Conservation (phyloP, 1,140 invertebrate species). For the Bombus picipes region DNA sequence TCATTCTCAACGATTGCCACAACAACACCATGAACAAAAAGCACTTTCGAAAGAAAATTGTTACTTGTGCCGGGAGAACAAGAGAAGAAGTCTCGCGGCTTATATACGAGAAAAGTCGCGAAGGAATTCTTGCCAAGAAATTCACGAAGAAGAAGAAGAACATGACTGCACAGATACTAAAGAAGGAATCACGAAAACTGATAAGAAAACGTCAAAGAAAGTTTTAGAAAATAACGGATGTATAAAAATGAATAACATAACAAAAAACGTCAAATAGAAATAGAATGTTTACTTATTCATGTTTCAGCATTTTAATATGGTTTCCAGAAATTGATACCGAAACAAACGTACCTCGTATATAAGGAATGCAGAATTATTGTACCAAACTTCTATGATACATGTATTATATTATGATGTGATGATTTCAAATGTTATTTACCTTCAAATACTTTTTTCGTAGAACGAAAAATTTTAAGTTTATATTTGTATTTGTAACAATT, state of each 20-base stretch:
- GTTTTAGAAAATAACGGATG: not conserved
- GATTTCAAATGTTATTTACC: not conserved
- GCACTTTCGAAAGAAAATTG: conserved; percentile 80
- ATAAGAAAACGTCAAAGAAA: conserved; percentile 31
- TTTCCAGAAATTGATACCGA: not conserved
- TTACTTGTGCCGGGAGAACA: conserved; percentile 84
- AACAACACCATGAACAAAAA: conserved; percentile 57
- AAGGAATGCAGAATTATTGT: not conserved
- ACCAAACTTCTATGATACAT: not conserved
- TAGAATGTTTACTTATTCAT: not conserved
- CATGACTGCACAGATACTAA: not conserved
- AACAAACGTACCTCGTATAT: not conserved
- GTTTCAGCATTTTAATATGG: not conserved
- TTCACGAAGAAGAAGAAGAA: conserved; percentile 84
- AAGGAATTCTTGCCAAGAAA: conserved; percentile 82
- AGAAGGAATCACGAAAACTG: conserved; percentile 41
- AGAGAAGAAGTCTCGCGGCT: conserved; percentile 82
- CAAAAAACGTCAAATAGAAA: not conserved
- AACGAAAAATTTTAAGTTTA: not conserved
- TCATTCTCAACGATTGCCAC: conserved; percentile 52
- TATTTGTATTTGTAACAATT: not conserved
- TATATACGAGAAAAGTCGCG: conserved; percentile 83
- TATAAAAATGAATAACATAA: not conserved
- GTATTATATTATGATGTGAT: not conserved
- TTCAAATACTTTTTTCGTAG: not conserved